phyloP scores from a whole-genome alignment of 1,140 invertebrate genomes.

The Diuraphis noxia region DNA sequence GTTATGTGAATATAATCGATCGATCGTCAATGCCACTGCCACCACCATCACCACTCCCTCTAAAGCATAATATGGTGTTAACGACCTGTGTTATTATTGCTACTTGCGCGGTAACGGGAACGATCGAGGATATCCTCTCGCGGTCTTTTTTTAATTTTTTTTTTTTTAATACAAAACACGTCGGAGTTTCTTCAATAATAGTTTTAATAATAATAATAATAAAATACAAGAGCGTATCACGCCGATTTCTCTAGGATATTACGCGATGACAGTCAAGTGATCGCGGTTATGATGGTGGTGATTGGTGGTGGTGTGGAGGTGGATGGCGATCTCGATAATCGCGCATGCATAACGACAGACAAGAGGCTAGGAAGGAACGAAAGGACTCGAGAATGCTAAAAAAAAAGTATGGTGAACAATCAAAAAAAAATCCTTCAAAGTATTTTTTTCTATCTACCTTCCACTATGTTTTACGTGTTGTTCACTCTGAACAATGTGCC shows the following conservation, averaged over 20 bases:
- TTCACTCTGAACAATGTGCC: not conserved
- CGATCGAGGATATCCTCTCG: slow-evolving; percentile 23
- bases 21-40: not conserved
- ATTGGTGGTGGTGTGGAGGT: not conserved
- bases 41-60: not conserved
- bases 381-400: not conserved
- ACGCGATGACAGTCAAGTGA: slow-evolving; percentile 1
- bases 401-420: slow-evolving; percentile 7
- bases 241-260: slow-evolving; percentile 48
- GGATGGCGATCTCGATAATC: slow-evolving; percentile 25
- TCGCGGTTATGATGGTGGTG: not conserved
- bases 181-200: slow-evolving; percentile 29
- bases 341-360: slow-evolving; percentile 34
- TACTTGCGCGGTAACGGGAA: slow-evolving; percentile 20
- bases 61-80: not conserved
- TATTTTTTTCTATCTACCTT: not conserved
- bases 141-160: not conserved
- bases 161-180: slow-evolving; percentile 8
- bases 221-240: slow-evolving; percentile 6
- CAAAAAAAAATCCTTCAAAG: not conserved
- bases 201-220: not conserved
- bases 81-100: slow-evolving; percentile 13
- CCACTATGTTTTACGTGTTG: not conserved
- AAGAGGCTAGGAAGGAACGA: slow-evolving; percentile 3
- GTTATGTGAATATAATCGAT: slow-evolving; percentile 38